Base-by-base conservation (phyloP, 2,113 vertebrate species). In the Pantherophis guttatus region DNA sequence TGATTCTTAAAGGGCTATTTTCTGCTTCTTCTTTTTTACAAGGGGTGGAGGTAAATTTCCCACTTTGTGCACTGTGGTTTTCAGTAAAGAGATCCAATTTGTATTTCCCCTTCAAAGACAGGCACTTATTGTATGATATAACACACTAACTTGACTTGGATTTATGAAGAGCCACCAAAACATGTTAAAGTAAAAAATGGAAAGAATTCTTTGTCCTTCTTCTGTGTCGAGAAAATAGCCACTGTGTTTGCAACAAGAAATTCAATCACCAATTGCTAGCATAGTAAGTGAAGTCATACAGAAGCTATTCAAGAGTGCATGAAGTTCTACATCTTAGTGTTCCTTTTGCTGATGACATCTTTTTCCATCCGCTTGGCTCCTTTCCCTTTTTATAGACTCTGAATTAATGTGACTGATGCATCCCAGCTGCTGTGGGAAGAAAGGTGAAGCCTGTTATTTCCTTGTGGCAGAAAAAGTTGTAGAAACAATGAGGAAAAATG, bases 141-240 rank as follows among this genome's bases (percentile, higher is more conserved):
- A 86, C 92, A 96, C 86, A 89, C 95, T 96, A 95, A 85, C 10
- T 2, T 8, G 10, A 55, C 1, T 48, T 75, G 70, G 93, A 75
- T 52, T 90, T 91, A 94, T 95, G 96, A 97, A 96, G 39, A 48
- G 24, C 11, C 93, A 94, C 15, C 21, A 94, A 96, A 95, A 93
- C 1, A 0, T 52, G 53, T 88, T 62, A 59, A 94, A 86, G 93
- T 92, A 26, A 59, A 59, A 93, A 94, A 95, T 7, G n/a, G 89
- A 21, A 65, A 75, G 39, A 52, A 92, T 70, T 59, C 91, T 50
- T 65, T 94, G 87, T 86, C 91, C 92, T 94, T 54, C 1, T 93
- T 88, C 33, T 33, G 48, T 88, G 94, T 58, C 50, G 81, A 95
- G 26, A 94, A 21, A 95, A 88, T 92, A 57, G 9, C 52, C 95